Conservation (phyloP, 2,113 vertebrate genomes). For the Sander vitreus region DNA sequence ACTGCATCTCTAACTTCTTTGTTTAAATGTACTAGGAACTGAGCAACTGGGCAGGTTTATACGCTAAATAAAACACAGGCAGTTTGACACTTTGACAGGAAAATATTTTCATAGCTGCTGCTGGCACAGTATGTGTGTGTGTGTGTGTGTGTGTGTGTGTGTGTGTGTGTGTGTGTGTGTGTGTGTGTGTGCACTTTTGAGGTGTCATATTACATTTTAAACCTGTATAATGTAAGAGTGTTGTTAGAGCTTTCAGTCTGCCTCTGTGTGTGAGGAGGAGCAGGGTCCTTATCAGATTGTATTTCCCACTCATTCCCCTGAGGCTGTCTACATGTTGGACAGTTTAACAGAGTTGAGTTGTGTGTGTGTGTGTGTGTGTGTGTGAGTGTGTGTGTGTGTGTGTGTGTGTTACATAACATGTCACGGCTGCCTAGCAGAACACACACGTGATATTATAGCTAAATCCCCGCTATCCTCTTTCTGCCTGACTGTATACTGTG, state of each 20-base stretch:
- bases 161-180: not conserved
- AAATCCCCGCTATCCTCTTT: slow-evolving; percentile 34
- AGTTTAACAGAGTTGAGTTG: slow-evolving; percentile 23
- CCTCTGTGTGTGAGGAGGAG: not conserved
- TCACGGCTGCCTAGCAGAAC: slow-evolving; percentile 43
- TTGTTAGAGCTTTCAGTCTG: not conserved
- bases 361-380: not conserved
- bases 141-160: not conserved
- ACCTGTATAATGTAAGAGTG: not conserved
- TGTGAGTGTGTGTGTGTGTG: not conserved
- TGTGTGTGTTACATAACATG: slow-evolving; percentile 57
- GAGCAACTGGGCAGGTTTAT: not conserved
- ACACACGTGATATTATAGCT: slow-evolving; percentile 46
- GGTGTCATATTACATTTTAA: not conserved
- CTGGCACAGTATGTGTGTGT: not conserved
- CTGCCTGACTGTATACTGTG: slow-evolving; percentile 15
- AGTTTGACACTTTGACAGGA: not conserved
- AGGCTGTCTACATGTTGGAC: slow-evolving; percentile 32
- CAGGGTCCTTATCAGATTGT: slow-evolving; percentile 2
- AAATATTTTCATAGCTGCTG: not conserved
- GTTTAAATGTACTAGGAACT: not conserved
- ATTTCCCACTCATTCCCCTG: slow-evolving; percentile 17
- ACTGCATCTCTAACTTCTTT: not conserved
- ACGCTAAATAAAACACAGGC: not conserved
- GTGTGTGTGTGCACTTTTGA: not conserved